Evolutionary conservation across 2,888 invertebrate genomes (phyloP).

Genomic region (Monoplex corrugatus): DNA sequence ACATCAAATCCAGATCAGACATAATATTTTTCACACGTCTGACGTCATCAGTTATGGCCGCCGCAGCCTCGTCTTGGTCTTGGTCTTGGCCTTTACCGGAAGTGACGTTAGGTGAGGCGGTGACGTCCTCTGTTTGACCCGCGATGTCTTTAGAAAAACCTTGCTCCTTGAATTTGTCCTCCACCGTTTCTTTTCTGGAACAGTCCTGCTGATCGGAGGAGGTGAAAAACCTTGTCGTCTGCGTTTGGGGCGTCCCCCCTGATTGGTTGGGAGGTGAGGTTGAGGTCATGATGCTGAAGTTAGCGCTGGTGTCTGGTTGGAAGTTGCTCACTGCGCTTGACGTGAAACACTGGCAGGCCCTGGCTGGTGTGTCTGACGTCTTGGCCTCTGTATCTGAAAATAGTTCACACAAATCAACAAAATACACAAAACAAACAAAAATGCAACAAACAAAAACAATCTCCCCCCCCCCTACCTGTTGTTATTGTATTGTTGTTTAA

Average conservation of each 20-base stretch:
- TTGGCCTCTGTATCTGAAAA: too few species aligned
- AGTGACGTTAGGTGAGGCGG: neutral
- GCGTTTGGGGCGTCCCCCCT: neutral
- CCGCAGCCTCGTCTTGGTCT: neutral
- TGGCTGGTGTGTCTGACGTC: too few species aligned
- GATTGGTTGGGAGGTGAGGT: neutral
- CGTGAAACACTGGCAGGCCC: too few species aligned
- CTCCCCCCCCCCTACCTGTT: too few species aligned
- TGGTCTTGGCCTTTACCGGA: neutral
- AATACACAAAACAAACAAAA: too few species aligned
- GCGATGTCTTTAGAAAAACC: neutral
- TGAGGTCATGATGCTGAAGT: neutral
- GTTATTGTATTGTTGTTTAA: too few species aligned
- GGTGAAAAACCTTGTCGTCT: neutral
- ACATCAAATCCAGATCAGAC: conserved; percentile 13
- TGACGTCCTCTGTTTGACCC: neutral
- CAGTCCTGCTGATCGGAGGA: neutral
- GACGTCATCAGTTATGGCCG: neutral
- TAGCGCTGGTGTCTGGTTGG: neutral
- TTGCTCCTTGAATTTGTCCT: neutral
- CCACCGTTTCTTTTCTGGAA: neutral
- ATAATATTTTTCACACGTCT: conserved; percentile 20
- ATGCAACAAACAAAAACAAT: too few species aligned
- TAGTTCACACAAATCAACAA: too few species aligned
- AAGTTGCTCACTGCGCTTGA: too few species aligned